Base-by-base conservation (phyloP, 2,888 invertebrate genomes). In the Coelinius sp. region DNA sequence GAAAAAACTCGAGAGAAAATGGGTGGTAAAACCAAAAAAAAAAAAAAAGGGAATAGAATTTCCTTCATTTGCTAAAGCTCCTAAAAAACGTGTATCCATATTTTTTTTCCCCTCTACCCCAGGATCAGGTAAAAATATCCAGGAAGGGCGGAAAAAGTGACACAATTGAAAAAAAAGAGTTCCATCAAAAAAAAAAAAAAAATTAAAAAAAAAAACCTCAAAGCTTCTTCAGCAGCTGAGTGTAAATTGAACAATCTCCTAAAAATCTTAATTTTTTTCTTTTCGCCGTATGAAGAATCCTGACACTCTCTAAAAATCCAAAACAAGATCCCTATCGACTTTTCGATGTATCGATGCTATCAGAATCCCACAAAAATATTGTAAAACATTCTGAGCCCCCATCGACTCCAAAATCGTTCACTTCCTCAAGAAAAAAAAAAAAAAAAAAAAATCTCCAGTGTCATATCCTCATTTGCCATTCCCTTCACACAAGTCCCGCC, bases 401-500 rank as follows among this genome's bases (percentile, higher is more conserved):
- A 27, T 62, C 68, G 31, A 68, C 68, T 68, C 24, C 46, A 17
- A 41, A 59, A 68, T 53, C 31, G 17, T 10, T 70, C 38, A 56
- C 65, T 56, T 70, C 70, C 70, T 52, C 56, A 53, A 65, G 44
- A 44, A 31, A 20, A 56, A 41, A 44, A 25, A 25, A 53, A 53
- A 65, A 56, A 44, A 31, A 20, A 56, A 41, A 44, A 25, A 25
- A 17, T 59, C 17, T 17, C 12, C 27, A 20, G 56, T 70, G 35
- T 53, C 41, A 66, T n/a, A n/a, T 41, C 44, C 71, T 71, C 67
- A 62, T 56, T 70, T 65, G 56, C 70, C 65, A 70, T 70, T 65
- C 70, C 62, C 14, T 70, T 70, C 70, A 65, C 65, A 70, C 31
- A 41, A 56, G 14, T 41, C 38, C 27, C 38, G 25, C 52, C 17